Base-by-base conservation (phyloP, 2,888 invertebrate species). In the Oscheius myriophilus region DNA sequence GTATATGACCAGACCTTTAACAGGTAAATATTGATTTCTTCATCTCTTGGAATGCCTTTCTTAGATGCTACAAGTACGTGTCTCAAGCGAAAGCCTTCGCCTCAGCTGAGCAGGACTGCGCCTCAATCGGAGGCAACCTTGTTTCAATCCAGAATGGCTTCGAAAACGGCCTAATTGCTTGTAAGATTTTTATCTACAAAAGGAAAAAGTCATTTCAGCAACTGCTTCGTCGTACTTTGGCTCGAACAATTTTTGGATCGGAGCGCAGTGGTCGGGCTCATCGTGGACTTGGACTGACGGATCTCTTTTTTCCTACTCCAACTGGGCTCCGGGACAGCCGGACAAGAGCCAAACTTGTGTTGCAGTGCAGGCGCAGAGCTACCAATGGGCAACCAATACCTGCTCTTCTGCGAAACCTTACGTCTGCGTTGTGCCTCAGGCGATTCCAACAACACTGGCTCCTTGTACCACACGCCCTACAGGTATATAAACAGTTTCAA, bases 231-330 rank as follows among this genome's bases (percentile, higher is more conserved):
- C 46, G 6, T 46, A 46, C 21, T 61, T 61, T 39, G 61, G 61
- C 6, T 49, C 25, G 1, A 14, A 21, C 3, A 61, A 16, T n/a
- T 61, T 46, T 46, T 61, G 61, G 61, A 61, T 61, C 12, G 61
- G 61, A 33, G 61, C 46, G n/a, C 49, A 26, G 25, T 25, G 14
- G 12, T n/a, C 25, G 46, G 26, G 49, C 14, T 18, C 12, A 1
- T 26, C 46, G 7, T 61, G 61, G 61, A 16, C 61, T 2, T 61
- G 61, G 61, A 63, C 63, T 3, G 63, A 63, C 18, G 63, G 63
- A 41, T 18, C 52, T 23, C 63, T 52, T 21, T 51, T 63, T 23
- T 16, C 12, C 23, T 63, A 63, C 25, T 14, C 23, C 9, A 53
- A 63, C 41, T 63, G 63, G 63, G 52, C 18, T 14, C 1, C 52